phyloP scores from a whole-genome alignment of 2,113 vertebrate genomes.

The Engystomops pustulosus region DNA sequence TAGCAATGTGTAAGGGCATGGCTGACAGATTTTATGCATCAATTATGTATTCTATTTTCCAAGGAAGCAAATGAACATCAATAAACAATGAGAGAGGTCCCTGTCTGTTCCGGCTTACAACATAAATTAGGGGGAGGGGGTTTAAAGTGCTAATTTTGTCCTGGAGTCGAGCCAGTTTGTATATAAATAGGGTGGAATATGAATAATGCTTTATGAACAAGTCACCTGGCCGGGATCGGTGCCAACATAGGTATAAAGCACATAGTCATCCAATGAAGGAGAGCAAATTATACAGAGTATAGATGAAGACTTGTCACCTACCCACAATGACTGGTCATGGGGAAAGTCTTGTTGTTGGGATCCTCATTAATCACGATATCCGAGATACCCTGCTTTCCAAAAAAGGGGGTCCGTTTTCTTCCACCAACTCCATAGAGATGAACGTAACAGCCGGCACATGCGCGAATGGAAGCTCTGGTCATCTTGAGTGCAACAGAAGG shows the following conservation, averaged over 20 bases:
- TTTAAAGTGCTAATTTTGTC: neutral
- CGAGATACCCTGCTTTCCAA: too few relatives aligned
- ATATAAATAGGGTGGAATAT: neutral
- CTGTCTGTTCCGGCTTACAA: neutral
- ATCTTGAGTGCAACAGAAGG: too few relatives aligned
- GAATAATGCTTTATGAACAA: neutral
- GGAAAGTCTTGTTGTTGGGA: too few relatives aligned
- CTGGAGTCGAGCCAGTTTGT: neutral
- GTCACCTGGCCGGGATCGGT: neutral
- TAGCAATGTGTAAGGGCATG: neutral
- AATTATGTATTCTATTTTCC: neutral
- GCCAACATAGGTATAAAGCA: neutral
- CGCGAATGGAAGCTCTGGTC: too few relatives aligned
- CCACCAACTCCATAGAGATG: too few relatives aligned
- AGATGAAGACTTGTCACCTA: too few relatives aligned
- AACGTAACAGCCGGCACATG: too few relatives aligned
- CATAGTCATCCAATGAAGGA: neutral
- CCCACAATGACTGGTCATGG: too few relatives aligned
- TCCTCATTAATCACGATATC: too few relatives aligned
- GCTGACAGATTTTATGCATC: neutral
- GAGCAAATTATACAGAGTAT: too few relatives aligned
- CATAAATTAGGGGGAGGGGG: neutral
- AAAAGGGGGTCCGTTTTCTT: too few relatives aligned
- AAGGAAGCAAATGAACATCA: neutral
- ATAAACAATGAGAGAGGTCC: neutral